Evolutionary conservation across 1,140 invertebrate species (phyloP).

Genomic region (Dendrolimus kikuchii): DNA sequence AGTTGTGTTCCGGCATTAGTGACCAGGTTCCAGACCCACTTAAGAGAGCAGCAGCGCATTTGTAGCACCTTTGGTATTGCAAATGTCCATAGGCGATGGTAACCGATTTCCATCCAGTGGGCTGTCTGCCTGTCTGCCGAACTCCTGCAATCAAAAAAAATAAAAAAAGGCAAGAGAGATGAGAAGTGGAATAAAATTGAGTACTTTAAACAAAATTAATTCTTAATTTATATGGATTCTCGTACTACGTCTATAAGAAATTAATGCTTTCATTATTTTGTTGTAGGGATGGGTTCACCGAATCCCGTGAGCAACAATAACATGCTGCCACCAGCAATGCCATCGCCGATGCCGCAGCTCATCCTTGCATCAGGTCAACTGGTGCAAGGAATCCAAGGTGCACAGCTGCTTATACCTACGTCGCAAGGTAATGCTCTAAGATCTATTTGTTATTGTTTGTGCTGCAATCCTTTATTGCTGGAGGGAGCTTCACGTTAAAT

Average conservation of each 20-base stretch:
- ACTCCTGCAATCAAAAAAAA: too few species aligned
- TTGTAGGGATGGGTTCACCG: conserved; percentile 53
- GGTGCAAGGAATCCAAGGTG: conserved; percentile 92
- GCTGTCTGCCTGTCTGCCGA: too few species aligned
- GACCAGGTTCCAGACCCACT: too few species aligned
- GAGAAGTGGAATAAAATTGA: too few species aligned
- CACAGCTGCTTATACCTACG: conserved; percentile 93
- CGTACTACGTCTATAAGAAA: not conserved
- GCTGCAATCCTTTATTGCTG: not conserved
- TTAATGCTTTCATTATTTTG: not conserved
- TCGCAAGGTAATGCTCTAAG: conserved; percentile 83
- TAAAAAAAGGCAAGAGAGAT: too few species aligned
- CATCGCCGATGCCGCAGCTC: conserved; percentile 89
- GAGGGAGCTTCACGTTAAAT: too few species aligned
- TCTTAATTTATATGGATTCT: not conserved
- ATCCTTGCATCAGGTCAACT: conserved; percentile 93
- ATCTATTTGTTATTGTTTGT: not conserved
- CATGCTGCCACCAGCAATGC: conserved; percentile 68
- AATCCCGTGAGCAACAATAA: conserved; percentile 54
- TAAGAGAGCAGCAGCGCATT: too few species aligned
- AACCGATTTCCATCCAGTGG: too few species aligned
- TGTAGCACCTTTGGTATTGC: too few species aligned
- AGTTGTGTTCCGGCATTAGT: too few species aligned
- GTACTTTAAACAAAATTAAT: too few species aligned
- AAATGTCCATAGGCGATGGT: too few species aligned